A percentile compares a stretch with the other conserved stretches of the same genome.
These are phyloP conservation scores for Macrobrachium rosenbergii DNA, from an alignment of 1,140 invertebrate species.

Conservation along the genomic window DNA sequence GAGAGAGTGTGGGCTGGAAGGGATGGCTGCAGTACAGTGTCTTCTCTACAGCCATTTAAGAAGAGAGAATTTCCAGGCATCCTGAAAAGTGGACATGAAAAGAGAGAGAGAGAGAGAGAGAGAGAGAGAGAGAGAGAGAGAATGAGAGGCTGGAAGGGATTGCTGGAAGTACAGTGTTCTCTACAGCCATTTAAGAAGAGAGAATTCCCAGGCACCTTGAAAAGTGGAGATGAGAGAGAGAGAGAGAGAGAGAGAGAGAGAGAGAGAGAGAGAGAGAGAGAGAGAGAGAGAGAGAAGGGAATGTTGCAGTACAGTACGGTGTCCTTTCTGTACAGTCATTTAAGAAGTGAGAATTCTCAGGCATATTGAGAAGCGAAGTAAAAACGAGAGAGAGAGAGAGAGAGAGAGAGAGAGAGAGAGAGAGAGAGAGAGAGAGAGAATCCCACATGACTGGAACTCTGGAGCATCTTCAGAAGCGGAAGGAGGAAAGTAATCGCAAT, in stretches of 20 bases:
- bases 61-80: too few relatives aligned
- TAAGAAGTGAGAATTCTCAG: too few relatives aligned
- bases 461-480: neutral
- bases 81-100: too few relatives aligned
- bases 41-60: too few relatives aligned
- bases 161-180: too few relatives aligned
- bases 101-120: slow-evolving; percentile 13
- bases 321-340: too few relatives aligned
- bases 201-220: too few relatives aligned
- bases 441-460: neutral
- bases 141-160: too few relatives aligned
- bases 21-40: neutral
- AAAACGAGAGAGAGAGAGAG: slow-evolving; percentile 8
- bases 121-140: slow-evolving; percentile 20
- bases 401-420: slow-evolving; percentile 13
- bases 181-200: too few relatives aligned
- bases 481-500: neutral
- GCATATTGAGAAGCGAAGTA: neutral
- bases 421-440: slow-evolving; percentile 13
- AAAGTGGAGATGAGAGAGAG: too few relatives aligned
- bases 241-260: slow-evolving; percentile 1
- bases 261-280: slow-evolving; percentile 24
- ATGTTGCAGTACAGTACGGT: too few relatives aligned
- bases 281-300: neutral
- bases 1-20: neutral